Base-by-base conservation (phyloP, 2,888 invertebrate species). In the Amaurobius ferox region DNA sequence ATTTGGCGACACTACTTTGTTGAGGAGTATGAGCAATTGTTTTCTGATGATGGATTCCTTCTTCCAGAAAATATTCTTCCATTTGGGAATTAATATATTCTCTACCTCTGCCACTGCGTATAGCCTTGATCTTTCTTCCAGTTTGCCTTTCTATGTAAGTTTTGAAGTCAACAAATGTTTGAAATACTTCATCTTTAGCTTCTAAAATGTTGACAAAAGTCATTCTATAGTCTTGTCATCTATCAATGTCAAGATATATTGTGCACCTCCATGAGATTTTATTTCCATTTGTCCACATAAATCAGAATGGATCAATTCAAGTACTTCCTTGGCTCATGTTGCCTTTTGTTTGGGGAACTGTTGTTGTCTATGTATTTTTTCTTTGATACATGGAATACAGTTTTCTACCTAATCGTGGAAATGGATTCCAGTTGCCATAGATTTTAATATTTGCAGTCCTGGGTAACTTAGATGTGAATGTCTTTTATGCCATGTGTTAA, bases 11-110 rank as follows among this genome's bases (percentile, higher is more conserved):
- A 16, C 68, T 40, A 9, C 19, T 48, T 76, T 67, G 66, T 29
- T 67, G 32, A 1, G 66, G 66, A 30, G 66, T 66, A 26, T 67
- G 48, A 2, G 44, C 39, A 29, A 76, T 28, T n/a, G 40, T 40
- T 32, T 66, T 67, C 19, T 76, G 76, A 66, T 76, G 66, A 0
- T 66, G 44, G 13, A 76, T 76, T 2, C 66, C 66, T 26, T 61
- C 13, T 23, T 5, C 1, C 5, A 61, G 2, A 23, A 19, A 28
- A 2, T 3, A 11, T 23, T 61, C 16, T 16, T 11, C 9, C 16
- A 11, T 16, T 3, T 3, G 23, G 19, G 19, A 23, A 1, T 11
- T 7, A 23, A 11, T 26, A 16, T 11, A 61, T 48, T 48, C 48
- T 9, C 5, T 48, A 9, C 48, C 48, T n/a, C 48, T 48, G 48